Conservation (phyloP, 2,113 vertebrate genomes). For the Peromyscus maniculatus region DNA sequence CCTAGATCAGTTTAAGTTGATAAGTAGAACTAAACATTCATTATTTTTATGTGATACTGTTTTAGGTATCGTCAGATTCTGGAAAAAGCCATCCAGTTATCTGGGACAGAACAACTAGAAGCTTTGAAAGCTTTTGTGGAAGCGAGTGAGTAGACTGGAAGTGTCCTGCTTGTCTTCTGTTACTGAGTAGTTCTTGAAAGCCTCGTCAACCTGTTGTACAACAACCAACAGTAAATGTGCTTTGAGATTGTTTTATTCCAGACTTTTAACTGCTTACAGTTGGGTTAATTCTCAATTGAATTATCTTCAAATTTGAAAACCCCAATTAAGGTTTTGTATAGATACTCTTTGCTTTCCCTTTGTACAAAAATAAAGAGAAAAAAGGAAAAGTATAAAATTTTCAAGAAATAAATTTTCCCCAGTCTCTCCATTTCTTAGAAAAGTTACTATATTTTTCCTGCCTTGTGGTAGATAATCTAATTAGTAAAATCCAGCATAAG, state of each 20-base stretch:
- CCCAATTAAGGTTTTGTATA: constrained; percentile 17
- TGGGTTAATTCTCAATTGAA: constrained; percentile 26
- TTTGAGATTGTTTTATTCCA: constrained; percentile 9
- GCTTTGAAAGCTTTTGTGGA: constrained; percentile 99
- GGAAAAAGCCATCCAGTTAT: constrained; percentile 97
- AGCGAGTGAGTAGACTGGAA: constrained; percentile 93
- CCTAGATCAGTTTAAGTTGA: not conserved
- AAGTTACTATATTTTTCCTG: constrained; percentile 20
- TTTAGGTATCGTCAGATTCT: constrained; percentile 97
- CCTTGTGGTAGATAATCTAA: not conserved
- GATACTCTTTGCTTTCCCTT: not conserved
- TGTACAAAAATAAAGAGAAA: constrained; percentile 46
- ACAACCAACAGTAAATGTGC: not conserved
- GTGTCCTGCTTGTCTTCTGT: not conserved
- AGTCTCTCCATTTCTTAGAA: not conserved
- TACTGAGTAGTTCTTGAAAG: constrained; percentile 13
- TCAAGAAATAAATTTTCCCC: constrained; percentile 24
- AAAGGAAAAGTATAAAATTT: constrained; percentile 30
- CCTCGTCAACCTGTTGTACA: not conserved
- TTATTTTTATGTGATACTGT: constrained; percentile 73
- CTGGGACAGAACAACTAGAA: constrained; percentile 95
- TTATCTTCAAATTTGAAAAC: constrained; percentile 44
- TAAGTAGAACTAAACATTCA: not conserved
- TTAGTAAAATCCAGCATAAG: constrained; percentile 31
- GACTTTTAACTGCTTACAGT: not conserved